These are phyloP conservation scores for Mus caroli DNA, from an alignment of 2,797 vertebrate species.

Conservation along the genomic window DNA sequence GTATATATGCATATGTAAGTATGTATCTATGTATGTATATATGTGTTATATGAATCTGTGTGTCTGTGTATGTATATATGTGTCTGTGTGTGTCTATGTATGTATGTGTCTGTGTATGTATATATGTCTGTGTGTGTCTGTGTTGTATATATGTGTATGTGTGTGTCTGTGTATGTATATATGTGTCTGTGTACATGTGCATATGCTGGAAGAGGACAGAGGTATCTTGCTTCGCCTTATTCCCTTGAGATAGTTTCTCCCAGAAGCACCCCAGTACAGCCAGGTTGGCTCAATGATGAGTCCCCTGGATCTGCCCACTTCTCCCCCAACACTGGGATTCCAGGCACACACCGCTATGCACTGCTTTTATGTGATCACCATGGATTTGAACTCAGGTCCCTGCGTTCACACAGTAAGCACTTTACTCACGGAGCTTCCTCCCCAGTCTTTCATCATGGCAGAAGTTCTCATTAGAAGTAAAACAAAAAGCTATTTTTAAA, in stretches of 20 bases:
- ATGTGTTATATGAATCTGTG: not conserved
- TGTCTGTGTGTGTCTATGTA: too few relatives aligned
- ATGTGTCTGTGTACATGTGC: too few relatives aligned
- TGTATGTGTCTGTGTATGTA: too few relatives aligned
- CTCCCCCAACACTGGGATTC: not conserved
- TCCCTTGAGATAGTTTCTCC: not conserved
- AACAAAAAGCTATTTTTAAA: not conserved
- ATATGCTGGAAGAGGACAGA: not conserved
- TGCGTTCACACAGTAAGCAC: not conserved
- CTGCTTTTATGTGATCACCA: not conserved
- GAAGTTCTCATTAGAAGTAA: not conserved
- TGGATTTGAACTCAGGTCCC: not conserved
- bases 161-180: accelerated
- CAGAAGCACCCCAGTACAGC: not conserved
- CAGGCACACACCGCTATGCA: not conserved
- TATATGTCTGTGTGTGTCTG: not conserved
- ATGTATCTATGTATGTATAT: not conserved
- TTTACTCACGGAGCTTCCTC: not conserved
- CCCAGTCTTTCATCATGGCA: accelerated
- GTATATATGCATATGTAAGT: not conserved
- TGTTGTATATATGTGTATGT: not conserved
- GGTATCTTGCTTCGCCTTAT: not conserved
- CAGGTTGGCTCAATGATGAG: not conserved
- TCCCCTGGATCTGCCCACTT: not conserved
- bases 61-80: too few relatives aligned